Conservation (phyloP, 2,888 invertebrate genomes). For the Agrilus mali region DNA sequence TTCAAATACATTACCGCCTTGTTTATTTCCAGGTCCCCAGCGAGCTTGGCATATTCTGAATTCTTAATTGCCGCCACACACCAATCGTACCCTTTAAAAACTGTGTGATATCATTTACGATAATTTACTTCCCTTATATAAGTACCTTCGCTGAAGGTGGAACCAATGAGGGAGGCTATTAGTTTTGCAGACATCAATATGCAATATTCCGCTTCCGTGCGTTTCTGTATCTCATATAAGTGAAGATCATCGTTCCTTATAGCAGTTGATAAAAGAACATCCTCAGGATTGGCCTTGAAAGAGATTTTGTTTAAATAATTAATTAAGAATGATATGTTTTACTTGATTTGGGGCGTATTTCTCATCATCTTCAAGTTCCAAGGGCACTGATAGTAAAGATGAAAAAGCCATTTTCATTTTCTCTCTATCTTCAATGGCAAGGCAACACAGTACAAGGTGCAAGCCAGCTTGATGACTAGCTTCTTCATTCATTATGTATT, state of each 20-base stretch:
- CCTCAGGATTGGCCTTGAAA: conserved; percentile 31
- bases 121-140: conserved; percentile 6
- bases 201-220: conserved; percentile 64
- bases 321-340: neutral
- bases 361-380: conserved; percentile 72
- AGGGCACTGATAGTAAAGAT: conserved; percentile 76
- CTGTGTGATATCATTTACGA: neutral
- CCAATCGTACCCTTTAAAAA: conserved; percentile 51
- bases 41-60: conserved; percentile 71
- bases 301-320: neutral
- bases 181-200: conserved; percentile 78
- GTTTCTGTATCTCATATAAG: conserved; percentile 56
- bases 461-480: conserved; percentile 66
- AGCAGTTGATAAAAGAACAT: conserved; percentile 40
- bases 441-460: conserved; percentile 79
- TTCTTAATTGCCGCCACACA: conserved; percentile 89
- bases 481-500: conserved; percentile 95
- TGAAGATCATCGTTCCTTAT: conserved; percentile 68
- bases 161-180: conserved; percentile 75
- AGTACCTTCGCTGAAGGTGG: conserved; percentile 49
- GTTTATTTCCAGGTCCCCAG: conserved; percentile 81
- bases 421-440: conserved; percentile 81
- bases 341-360: conserved; percentile 42
- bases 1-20: conserved; percentile 78
- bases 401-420: conserved; percentile 90